Conservation (phyloP, 2,113 vertebrate genomes). For the Corvus cornix region DNA sequence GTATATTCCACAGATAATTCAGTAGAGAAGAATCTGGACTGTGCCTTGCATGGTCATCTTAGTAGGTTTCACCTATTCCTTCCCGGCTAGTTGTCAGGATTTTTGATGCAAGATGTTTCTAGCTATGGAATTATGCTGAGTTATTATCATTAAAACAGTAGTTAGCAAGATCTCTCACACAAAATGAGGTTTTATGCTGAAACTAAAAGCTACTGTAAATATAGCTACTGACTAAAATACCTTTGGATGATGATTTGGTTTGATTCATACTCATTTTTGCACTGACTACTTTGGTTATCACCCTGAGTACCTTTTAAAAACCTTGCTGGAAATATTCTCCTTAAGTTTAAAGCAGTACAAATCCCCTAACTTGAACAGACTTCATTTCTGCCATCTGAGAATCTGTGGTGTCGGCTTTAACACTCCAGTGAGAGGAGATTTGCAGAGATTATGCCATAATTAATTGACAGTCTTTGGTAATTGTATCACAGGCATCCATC, state of each 20-base stretch:
- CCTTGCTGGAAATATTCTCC: background rate
- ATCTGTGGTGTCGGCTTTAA: background rate
- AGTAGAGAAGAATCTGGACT: background rate
- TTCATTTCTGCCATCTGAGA: background rate
- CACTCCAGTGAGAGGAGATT: background rate
- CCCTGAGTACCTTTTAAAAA: background rate
- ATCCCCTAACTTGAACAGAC: background rate
- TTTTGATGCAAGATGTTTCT: background rate
- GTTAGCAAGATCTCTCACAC: background rate
- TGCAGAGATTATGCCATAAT: constrained; percentile 8
- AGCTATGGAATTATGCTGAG: background rate
- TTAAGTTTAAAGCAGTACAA: background rate
- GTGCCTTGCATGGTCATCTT: background rate
- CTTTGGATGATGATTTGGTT: background rate
- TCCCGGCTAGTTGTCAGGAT: background rate
- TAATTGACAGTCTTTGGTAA: constrained; percentile 14
- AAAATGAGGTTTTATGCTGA: background rate
- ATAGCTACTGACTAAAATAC: background rate
- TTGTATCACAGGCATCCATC: background rate
- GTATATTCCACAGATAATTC: background rate
- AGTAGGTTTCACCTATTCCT: background rate
- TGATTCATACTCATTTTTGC: background rate
- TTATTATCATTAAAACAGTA: background rate
- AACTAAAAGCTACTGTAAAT: background rate
- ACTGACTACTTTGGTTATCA: background rate